These are phyloP conservation scores for Odiellus spinosus DNA, from an alignment of 2,888 invertebrate genomes.

Conservation along the genomic window DNA sequence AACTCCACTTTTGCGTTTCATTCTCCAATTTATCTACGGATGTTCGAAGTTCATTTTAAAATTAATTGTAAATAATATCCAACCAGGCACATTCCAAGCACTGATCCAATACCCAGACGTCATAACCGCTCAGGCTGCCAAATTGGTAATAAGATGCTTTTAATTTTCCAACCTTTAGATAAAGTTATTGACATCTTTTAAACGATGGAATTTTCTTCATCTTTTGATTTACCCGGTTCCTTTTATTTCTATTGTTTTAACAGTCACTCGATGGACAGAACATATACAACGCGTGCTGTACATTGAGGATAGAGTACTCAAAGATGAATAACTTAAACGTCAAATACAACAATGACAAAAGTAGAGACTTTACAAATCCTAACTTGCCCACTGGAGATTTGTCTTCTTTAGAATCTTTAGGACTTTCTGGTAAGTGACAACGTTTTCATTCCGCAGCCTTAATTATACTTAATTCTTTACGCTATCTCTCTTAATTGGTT, in stretches of 20 bases:
- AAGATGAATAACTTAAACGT: conserved; percentile 96
- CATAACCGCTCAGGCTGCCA: conserved; percentile 89
- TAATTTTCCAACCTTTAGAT: background rate
- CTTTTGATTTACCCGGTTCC: no score
- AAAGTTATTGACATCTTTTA: no score
- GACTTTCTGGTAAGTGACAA: conserved; percentile 13
- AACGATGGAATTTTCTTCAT: no score
- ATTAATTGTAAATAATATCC: background rate
- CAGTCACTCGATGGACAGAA: conserved; percentile 94
- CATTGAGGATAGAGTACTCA: conserved; percentile 95
- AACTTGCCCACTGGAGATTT: conserved; percentile 86
- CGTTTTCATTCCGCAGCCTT: background rate
- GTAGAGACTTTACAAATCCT: conserved; percentile 97
- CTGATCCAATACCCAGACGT: conserved; percentile 97
- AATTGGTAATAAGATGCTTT: conserved; percentile 49
- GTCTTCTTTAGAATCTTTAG: conserved; percentile 12
- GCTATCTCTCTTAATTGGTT: no score
- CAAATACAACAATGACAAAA: conserved; percentile 99
- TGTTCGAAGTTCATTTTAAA: no score
- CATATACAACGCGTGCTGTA: conserved; percentile 99
- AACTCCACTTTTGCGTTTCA: no score
- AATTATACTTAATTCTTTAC: no score
- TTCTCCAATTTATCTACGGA: no score
- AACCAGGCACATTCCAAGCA: conserved; percentile 87
- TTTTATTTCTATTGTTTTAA: conserved; percentile 15